Evolutionary conservation across 1,140 invertebrate species (phyloP), one percentile per base, ranked within the genome.

Genomic region (Hestina assimilis): DNA sequence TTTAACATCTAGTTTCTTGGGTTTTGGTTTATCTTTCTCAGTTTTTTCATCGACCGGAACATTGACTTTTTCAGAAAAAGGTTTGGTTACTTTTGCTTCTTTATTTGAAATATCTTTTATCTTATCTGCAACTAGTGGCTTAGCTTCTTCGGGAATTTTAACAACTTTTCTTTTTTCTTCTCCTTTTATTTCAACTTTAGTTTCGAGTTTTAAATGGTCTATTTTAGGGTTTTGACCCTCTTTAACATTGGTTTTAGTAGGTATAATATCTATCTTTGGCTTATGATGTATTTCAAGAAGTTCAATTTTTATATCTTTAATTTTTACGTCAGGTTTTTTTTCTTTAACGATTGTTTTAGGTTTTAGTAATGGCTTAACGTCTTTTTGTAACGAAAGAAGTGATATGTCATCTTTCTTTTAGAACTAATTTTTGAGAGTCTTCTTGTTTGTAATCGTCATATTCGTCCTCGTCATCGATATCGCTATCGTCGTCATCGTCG

Each of bases 401-500:
- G 21, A 2, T 9, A 11, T 12, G 33, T 54, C 28, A 31, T 50
- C 20, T 4, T 31, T 40, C 12, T 55, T 50, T 33, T 46, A 21
- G 46, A 28, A 54, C 50, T 19, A 23, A 26, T 38, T 55, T 46
- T 19, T 38, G 35, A 24, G 6, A 21, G n/a, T 52, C 46, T 31
- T 55, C 14, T 21, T 26, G 15, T 42, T 42, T 48, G 31, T 7
- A 4, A 4, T 53, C 48, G 31, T 59, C 42, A 41, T 45, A 31
- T 14, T 52, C 51, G 28, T 64, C 47, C 23, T 65, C 51, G 38
- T 62, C 29, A 17, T 62, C 59, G 11, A 55, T 45, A 46, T 60
- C 54, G 38, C 53, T 59, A 14, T 62, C 63, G 24, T 62, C 47
- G 31, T 64, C 58, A 12, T 59, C 54, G 9, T 55, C 54, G 6